phyloP scores from a whole-genome alignment of 2,797 vertebrate genomes.

The Echiichthys vipera region DNA sequence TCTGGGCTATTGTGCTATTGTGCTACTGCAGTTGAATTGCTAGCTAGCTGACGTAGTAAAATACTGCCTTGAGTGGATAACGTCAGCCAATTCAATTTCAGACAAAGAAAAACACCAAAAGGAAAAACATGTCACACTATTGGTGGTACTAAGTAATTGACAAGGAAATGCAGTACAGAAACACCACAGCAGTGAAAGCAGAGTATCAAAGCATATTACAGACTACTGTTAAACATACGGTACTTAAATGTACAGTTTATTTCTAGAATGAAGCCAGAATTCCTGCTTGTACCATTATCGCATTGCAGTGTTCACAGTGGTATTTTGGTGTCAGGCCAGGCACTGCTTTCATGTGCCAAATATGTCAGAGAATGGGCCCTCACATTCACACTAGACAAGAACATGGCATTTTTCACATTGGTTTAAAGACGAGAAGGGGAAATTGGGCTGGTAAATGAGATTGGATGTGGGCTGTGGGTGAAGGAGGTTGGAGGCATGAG shows the following conservation, averaged over 20 bases:
- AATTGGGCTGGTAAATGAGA: conserved; percentile 63
- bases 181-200: not conserved
- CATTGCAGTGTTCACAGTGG: conserved; percentile 7
- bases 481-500: conserved; percentile 28
- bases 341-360: conserved; percentile 5
- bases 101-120: not conserved
- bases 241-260: not conserved
- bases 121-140: not conserved
- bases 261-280: conserved; percentile 5
- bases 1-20: too few species aligned
- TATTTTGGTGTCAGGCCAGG: conserved; percentile 15
- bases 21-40: too few species aligned
- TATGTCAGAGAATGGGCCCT: conserved; percentile 30
- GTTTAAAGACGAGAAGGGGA: conserved; percentile 49
- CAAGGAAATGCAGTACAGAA: not conserved
- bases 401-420: conserved; percentile 45
- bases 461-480: conserved; percentile 34
- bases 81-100: too few species aligned
- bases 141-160: not conserved
- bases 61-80: too few species aligned
- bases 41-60: too few species aligned
- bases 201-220: not conserved
- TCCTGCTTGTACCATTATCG: not conserved
- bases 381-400: conserved; percentile 37
- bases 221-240: not conserved